Percentiles rank a stretch among this genome's conserved stretches.
These are phyloP conservation scores for human DNA, from an alignment of 2,113 vertebrate species.

Conservation along the genomic window DNA sequence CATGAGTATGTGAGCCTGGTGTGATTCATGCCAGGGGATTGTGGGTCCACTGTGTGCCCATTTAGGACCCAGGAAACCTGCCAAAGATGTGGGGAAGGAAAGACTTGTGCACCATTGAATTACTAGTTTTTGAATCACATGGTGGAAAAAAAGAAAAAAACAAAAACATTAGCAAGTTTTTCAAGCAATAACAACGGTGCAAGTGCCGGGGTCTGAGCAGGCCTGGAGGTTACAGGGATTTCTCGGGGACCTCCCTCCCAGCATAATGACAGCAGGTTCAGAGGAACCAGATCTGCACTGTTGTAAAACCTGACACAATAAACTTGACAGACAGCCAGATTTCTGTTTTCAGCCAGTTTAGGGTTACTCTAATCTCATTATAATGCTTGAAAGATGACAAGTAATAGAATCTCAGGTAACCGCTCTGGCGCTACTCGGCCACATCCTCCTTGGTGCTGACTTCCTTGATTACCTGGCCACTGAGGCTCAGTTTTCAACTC, in stretches of 20 bases:
- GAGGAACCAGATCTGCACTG: conserved; percentile 88
- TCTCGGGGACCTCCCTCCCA: conserved; percentile 81
- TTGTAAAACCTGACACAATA: conserved; percentile 90
- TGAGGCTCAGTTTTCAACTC: conserved; percentile 91
- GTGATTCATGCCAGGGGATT: neutral
- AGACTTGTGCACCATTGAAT: neutral
- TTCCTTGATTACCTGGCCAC: conserved; percentile 93
- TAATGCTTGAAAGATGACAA: conserved; percentile 94
- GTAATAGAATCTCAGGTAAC: conserved; percentile 93
- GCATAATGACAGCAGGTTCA: conserved; percentile 86
- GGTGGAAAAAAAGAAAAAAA: conserved; percentile 53
- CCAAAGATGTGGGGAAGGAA: conserved; percentile 51
- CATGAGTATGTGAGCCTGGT: neutral
- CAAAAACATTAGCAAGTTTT: conserved; percentile 66
- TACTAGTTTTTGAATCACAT: conserved; percentile 34
- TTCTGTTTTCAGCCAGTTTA: conserved; percentile 92
- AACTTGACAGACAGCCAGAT: conserved; percentile 93
- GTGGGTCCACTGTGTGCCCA: neutral
- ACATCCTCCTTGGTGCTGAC: conserved; percentile 85
- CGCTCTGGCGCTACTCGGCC: conserved; percentile 82
- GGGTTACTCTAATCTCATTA: conserved; percentile 95
- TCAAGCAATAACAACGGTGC: conserved; percentile 63
- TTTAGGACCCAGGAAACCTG: conserved; percentile 50
- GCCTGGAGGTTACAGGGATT: conserved; percentile 78
- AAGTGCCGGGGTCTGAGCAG: conserved; percentile 77